These are phyloP conservation scores for Ctenicera cuprea DNA, from an alignment of 2,888 invertebrate species.

Conservation along the genomic window DNA sequence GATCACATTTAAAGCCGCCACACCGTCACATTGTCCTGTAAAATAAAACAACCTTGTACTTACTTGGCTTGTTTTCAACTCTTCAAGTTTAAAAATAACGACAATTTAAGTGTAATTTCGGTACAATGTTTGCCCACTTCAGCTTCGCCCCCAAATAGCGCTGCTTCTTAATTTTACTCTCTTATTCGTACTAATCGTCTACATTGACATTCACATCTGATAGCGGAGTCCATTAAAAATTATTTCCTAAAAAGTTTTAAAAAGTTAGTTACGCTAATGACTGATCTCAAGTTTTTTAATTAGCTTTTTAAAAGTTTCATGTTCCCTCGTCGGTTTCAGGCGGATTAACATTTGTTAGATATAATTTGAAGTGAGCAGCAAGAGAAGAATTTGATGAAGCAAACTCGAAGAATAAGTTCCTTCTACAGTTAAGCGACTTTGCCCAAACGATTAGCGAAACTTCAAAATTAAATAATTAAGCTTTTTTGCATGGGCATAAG, in stretches of 20 bases:
- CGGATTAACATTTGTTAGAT: constrained; percentile 55
- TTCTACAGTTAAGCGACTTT: constrained; percentile 21
- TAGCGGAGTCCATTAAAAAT: constrained; percentile 55
- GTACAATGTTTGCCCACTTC: constrained; percentile 11
- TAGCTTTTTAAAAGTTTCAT: constrained; percentile 54
- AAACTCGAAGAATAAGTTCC: constrained; percentile 44
- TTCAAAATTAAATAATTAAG: constrained; percentile 35
- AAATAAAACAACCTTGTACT: background rate
- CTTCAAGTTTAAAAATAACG: constrained; percentile 3
- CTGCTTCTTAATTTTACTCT: constrained; percentile 18
- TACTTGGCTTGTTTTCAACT: background rate
- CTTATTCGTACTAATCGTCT: constrained; percentile 23
- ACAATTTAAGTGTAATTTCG: background rate
- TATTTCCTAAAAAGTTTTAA: constrained; percentile 53
- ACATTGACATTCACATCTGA: constrained; percentile 54
- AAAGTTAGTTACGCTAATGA: constrained; percentile 55
- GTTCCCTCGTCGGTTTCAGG: constrained; percentile 52
- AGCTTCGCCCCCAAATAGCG: background rate
- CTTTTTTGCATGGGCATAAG: background rate
- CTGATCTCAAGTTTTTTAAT: constrained; percentile 56
- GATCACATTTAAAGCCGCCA: no score
- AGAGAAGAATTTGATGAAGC: constrained; percentile 45
- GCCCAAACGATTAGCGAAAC: constrained; percentile 32
- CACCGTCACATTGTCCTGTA: background rate
- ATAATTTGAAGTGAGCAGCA: constrained; percentile 46